Evolutionary conservation across 2,797 vertebrate species (phyloP).

Genomic region (Sphenodon punctatus): DNA sequence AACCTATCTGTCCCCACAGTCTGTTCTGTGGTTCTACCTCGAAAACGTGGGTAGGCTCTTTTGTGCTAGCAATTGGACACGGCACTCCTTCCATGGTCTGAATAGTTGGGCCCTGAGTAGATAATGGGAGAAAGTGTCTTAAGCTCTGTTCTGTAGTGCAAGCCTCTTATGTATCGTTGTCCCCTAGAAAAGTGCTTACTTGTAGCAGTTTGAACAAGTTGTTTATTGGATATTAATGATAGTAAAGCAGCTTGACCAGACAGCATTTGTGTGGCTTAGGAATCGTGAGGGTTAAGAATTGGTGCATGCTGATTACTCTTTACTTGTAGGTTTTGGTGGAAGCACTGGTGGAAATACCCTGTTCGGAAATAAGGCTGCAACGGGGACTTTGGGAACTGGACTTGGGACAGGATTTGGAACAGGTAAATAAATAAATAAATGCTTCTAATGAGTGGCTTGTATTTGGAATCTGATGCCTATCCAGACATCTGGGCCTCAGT

Average conservation of each 20-base stretch:
- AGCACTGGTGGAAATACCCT: slow-evolving; percentile 83
- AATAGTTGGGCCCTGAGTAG: too few species aligned
- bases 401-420: slow-evolving; percentile 89
- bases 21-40: too few species aligned
- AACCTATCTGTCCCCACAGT: too few species aligned
- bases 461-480: too few species aligned
- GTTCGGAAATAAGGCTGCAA: slow-evolving; percentile 89
- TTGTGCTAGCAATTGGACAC: too few species aligned
- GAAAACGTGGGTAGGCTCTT: too few species aligned
- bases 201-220: neutral
- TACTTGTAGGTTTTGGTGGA: slow-evolving; percentile 84
- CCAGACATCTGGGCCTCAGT: too few species aligned
- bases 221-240: neutral
- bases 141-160: too few species aligned
- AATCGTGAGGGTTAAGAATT: neutral
- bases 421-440: slow-evolving; percentile 73
- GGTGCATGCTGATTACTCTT: slow-evolving; percentile 17
- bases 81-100: too few species aligned
- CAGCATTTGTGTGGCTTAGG: neutral
- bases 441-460: too few species aligned
- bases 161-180: too few species aligned
- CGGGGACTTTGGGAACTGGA: slow-evolving; percentile 87
- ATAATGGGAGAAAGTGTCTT: too few species aligned
- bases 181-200: neutral
- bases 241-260: rapidly evolving